A percentile compares a stretch with the other conserved stretches of the same genome.
phyloP scores from a whole-genome alignment of 1,140 invertebrate species.

The Orussus abietinus region DNA sequence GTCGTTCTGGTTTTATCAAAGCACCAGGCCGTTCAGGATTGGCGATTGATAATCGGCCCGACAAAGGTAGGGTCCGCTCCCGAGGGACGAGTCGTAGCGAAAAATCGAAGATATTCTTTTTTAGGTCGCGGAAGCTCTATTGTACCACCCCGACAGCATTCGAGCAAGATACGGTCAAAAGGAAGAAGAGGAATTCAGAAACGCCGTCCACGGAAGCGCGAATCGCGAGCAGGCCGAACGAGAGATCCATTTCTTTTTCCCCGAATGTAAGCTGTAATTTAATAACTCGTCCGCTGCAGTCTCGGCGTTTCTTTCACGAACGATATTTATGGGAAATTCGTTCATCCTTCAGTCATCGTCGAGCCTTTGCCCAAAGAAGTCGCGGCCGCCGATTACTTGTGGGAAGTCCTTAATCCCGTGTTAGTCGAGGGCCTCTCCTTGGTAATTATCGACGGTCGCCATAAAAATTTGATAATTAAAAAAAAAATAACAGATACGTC shows the following conservation, averaged over 20 bases:
- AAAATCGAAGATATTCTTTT: slow-evolving; percentile 5
- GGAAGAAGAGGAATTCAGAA: slow-evolving; percentile 61
- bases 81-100: background rate
- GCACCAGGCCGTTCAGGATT: slow-evolving; percentile 64
- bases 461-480: slow-evolving; percentile 4
- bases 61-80: slow-evolving; percentile 45
- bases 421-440: slow-evolving; percentile 66
- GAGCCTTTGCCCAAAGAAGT: slow-evolving; percentile 56
- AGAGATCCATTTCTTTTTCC: slow-evolving; percentile 89
- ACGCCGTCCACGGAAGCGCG: slow-evolving; percentile 81
- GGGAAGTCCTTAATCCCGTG: slow-evolving; percentile 61
- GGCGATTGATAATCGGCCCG: slow-evolving; percentile 69
- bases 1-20: slow-evolving; percentile 67
- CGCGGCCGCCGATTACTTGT: slow-evolving; percentile 65
- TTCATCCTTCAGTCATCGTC: slow-evolving; percentile 60
- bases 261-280: slow-evolving; percentile 75
- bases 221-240: slow-evolving; percentile 64
- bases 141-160: slow-evolving; percentile 69
- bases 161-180: slow-evolving; percentile 68
- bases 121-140: slow-evolving; percentile 59
- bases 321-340: too few species aligned
- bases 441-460: slow-evolving; percentile 37
- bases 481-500: background rate
- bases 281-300: too few species aligned
- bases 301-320: too few species aligned